Conservation (phyloP, 2,797 vertebrate species). For the Macropodus opercularis region DNA sequence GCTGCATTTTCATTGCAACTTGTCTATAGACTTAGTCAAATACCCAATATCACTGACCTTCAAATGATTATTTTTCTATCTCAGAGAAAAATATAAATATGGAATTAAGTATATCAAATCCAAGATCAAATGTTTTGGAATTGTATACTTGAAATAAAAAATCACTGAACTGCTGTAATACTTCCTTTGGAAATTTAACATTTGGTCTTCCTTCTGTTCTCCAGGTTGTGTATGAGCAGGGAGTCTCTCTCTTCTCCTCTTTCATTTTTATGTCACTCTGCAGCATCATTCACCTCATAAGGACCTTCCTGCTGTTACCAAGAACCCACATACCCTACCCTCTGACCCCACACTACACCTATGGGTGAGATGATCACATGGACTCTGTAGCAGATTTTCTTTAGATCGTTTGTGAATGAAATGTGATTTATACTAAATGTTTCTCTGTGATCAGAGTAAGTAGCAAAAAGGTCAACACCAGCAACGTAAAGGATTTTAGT, state of each 20-base stretch:
- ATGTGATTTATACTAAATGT: background rate
- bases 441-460: slow-evolving; percentile 45
- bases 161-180: too few species aligned
- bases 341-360: slow-evolving; percentile 81
- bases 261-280: slow-evolving; percentile 86
- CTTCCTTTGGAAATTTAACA: background rate
- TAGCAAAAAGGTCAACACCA: slow-evolving; percentile 57
- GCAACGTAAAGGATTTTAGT: slow-evolving; percentile 65
- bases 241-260: slow-evolving; percentile 77
- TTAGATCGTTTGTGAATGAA: background rate
- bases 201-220: background rate
- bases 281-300: slow-evolving; percentile 83
- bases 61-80: too few species aligned
- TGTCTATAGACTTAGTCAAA: too few species aligned
- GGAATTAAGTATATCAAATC: too few species aligned
- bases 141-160: too few species aligned
- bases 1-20: too few species aligned
- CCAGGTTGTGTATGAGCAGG: slow-evolving; percentile 84
- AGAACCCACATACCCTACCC: slow-evolving; percentile 84
- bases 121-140: too few species aligned
- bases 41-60: too few species aligned
- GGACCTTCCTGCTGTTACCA: slow-evolving; percentile 89
- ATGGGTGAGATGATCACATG: slow-evolving; percentile 79
- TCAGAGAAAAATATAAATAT: too few species aligned
- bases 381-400: background rate